These are phyloP conservation scores for Morpho deidamia DNA, from an alignment of 2,888 invertebrate genomes.

Conservation along the genomic window DNA sequence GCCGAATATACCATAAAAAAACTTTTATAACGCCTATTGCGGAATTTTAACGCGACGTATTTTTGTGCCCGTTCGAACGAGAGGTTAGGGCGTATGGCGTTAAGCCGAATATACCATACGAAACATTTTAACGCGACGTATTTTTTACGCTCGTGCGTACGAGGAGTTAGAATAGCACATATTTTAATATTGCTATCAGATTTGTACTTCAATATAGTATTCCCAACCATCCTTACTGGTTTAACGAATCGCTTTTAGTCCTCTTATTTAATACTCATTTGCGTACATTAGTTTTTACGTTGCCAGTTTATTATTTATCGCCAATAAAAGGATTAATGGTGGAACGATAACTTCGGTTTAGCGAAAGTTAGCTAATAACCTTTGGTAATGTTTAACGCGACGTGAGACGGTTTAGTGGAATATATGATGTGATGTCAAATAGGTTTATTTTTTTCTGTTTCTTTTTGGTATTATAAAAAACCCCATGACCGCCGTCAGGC, in stretches of 20 bases:
- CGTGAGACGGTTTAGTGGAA: slow-evolving; percentile 9
- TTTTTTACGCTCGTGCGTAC: no score
- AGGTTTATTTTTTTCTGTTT: not conserved
- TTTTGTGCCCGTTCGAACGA: no score
- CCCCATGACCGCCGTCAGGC: no score
- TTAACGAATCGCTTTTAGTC: not conserved
- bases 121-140: no score
- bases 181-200: slow-evolving; percentile 9
- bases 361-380: slow-evolving; percentile 11
- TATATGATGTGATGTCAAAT: slow-evolving; percentile 5
- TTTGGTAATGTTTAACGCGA: slow-evolving; percentile 2
- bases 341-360: slow-evolving; percentile 30
- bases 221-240: slow-evolving; percentile 1
- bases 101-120: no score
- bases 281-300: slow-evolving; percentile 30
- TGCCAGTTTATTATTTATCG: slow-evolving; percentile 38
- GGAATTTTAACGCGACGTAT: no score
- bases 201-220: slow-evolving; percentile 12
- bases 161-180: no score
- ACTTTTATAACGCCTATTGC: no score
- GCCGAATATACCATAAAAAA: no score
- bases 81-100: no score
- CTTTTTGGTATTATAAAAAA: not conserved
- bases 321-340: slow-evolving; percentile 35
- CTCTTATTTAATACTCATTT: slow-evolving; percentile 25